These are phyloP conservation scores for Darevskia nairensis DNA, from an alignment of 2,797 vertebrate species.

Conservation along the genomic window DNA sequence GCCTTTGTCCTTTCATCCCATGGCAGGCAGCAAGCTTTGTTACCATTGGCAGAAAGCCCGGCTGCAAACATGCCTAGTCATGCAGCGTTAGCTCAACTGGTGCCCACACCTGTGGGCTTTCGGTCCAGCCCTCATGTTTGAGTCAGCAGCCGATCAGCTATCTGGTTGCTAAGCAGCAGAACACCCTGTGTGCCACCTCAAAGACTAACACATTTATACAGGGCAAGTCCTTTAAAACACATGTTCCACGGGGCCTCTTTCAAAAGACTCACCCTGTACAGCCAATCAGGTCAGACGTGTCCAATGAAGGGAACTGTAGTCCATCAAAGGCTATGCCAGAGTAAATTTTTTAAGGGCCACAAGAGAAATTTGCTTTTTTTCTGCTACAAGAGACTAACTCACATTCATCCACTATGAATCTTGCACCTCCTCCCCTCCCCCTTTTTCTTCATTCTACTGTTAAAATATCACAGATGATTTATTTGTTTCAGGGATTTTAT, in stretches of 20 bases:
- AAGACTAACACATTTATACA: too few species aligned
- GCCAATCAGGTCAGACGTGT: too few species aligned
- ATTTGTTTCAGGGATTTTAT: too few species aligned
- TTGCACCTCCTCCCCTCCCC: background rate
- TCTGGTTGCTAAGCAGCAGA: background rate
- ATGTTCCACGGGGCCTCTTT: too few species aligned
- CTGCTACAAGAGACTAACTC: background rate
- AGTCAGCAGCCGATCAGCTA: background rate
- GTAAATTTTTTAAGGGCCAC: too few species aligned
- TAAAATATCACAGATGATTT: background rate
- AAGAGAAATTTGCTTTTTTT: too few species aligned
- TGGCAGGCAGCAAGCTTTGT: background rate
- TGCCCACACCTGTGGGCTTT: background rate
- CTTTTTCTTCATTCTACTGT: background rate
- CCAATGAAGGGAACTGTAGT: too few species aligned
- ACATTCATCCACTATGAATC: background rate
- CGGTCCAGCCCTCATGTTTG: background rate
- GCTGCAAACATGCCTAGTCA: slow-evolving; percentile 10
- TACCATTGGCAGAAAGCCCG: background rate
- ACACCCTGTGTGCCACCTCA: background rate
- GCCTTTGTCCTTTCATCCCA: background rate
- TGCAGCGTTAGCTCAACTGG: background rate
- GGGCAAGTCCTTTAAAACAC: too few species aligned
- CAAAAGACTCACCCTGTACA: too few species aligned
- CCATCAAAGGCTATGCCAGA: too few species aligned